These are phyloP conservation scores for Idaea biselata DNA, from an alignment of 2,888 invertebrate species.

Conservation along the genomic window DNA sequence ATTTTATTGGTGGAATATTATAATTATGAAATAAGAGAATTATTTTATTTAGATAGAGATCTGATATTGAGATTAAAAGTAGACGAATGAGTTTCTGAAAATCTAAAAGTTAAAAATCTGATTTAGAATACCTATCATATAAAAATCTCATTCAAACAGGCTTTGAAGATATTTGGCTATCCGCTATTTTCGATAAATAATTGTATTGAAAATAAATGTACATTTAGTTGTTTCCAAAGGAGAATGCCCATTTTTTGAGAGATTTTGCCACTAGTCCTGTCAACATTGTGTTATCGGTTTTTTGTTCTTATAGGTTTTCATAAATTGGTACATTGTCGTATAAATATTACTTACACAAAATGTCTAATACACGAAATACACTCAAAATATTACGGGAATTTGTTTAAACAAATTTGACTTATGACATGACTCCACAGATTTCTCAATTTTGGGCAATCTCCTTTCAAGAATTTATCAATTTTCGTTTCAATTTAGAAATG, in stretches of 20 bases:
- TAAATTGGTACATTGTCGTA: neutral
- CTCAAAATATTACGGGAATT: no score
- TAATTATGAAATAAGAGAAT: slow-evolving; percentile 35
- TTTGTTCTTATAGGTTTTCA: neutral
- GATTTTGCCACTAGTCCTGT: neutral
- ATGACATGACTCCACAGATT: neutral
- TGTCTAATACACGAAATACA: no score
- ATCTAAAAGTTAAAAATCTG: slow-evolving; percentile 33
- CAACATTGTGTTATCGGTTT: neutral
- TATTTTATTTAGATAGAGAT: slow-evolving; percentile 64
- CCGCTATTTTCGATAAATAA: neutral
- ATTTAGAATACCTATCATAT: slow-evolving; percentile 33
- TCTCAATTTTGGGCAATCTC: neutral
- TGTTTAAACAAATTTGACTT: neutral
- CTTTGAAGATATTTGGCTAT: neutral
- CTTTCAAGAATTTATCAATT: neutral
- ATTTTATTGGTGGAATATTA: slow-evolving; percentile 37
- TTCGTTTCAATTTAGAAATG: neutral
- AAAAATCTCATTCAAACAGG: slow-evolving; percentile 14
- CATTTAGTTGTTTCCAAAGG: neutral
- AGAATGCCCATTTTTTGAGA: neutral
- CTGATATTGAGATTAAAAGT: slow-evolving; percentile 77
- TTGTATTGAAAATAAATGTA: neutral
- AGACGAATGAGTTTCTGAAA: slow-evolving; percentile 28
- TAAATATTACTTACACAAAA: neutral